Base-by-base conservation (phyloP, 1,140 invertebrate species). In the Nixonia krombeini region DNA sequence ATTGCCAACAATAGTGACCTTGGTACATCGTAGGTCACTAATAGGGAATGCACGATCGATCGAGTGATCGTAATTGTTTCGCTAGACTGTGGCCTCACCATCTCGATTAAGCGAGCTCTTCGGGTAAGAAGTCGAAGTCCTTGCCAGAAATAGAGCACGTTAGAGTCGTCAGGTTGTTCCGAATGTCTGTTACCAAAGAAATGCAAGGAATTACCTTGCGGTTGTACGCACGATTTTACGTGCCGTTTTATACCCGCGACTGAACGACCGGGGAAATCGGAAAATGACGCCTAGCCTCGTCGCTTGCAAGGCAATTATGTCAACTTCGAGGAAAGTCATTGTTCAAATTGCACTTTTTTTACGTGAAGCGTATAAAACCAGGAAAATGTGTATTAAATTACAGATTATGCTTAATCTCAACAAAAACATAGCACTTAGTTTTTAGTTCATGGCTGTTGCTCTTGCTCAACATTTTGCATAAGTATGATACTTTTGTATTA, bases 61-160 rank as follows among this genome's bases (percentile, higher is more conserved):
- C 51, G 44, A 57, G 40, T 40, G 62, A 59, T 68, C 44, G 47
- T 31, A 52, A 69, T 72, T 62, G 61, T 67, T 75, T 50, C n/a
- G 45, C 49, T 61, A 70, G 50, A 74, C 66, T 28, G 26, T 45
- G 67, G 31, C 74, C n/a, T n/a, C 68, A 76, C 70, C 18, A 26
- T 23, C 12, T 51, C 16, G 38, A 26, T 46, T 46, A 44, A 38
- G 42, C 16, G 33, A 21, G 29, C 51, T 33, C 37, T 55, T 35
- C 31, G 55, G 72, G 70, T 73, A 77, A 72, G 64, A 76, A 73
- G 70, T 57, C n/a, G 33, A 75, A n/a, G 75, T 68, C 75, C 76
- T 81, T 79, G 76, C 45, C 64, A 55, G 59, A 73, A 77, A 71
- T 67, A 69, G 58, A 72, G 52, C 45, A 16, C 18, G 23, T 23